These are phyloP conservation scores for Molanna angustata DNA, from an alignment of 2,888 invertebrate genomes.

Conservation along the genomic window DNA sequence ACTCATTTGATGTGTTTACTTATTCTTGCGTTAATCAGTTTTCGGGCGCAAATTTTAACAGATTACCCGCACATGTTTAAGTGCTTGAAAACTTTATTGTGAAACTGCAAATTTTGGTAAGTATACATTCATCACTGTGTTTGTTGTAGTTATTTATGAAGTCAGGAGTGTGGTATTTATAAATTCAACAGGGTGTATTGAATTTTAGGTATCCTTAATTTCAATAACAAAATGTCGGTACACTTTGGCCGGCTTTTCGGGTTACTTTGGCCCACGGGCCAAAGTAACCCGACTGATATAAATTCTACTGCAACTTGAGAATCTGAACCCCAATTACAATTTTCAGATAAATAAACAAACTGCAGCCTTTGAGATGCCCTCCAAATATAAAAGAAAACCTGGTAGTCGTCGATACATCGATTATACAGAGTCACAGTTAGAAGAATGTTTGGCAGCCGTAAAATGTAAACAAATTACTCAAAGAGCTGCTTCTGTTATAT, in stretches of 20 bases:
- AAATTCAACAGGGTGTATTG: constrained; percentile 1
- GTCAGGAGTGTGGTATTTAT: constrained; percentile 1
- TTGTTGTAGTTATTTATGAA: background rate
- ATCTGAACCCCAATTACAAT: background rate
- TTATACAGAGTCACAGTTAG: background rate
- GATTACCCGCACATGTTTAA: background rate
- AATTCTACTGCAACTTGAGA: background rate
- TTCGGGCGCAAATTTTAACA: background rate
- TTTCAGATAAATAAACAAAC: constrained; percentile 1
- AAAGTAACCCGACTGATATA: constrained; percentile 2
- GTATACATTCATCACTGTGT: constrained; percentile 1
- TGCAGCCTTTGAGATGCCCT: background rate
- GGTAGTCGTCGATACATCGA: constrained; percentile 5
- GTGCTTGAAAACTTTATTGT: constrained; percentile 5
- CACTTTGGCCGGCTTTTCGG: constrained; percentile 4
- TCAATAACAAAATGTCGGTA: constrained; percentile 4
- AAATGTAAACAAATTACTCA: background rate
- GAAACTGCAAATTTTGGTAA: constrained; percentile 1
- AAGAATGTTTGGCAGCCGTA: constrained; percentile 3
- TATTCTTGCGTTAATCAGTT: constrained; percentile 3
- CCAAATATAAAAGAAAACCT: constrained; percentile 5
- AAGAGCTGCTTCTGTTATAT: background rate
- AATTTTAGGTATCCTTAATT: background rate
- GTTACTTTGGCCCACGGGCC: constrained; percentile 4
- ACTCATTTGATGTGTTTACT: background rate